phyloP scores from a whole-genome alignment of 92 coral and sea anemone genomes.

The Siderastrea radians region DNA sequence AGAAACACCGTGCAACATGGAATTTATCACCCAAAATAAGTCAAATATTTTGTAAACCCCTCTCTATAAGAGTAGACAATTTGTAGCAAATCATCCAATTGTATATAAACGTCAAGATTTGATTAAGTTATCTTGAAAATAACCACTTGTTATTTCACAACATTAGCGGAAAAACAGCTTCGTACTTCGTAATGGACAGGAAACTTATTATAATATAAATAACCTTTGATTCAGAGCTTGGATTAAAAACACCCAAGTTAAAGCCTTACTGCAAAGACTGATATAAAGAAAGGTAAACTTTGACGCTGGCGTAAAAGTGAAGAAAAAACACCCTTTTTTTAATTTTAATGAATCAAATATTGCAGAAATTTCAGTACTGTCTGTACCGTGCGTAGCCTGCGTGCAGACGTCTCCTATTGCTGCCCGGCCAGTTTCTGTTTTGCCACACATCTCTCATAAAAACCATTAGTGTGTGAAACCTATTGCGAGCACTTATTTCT shows the following conservation, averaged over 20 bases:
- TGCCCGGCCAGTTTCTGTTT: not conserved
- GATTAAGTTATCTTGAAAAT: slow-evolving; percentile 25
- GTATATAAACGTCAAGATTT: slow-evolving; percentile 3
- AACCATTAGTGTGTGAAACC: slow-evolving; percentile 31
- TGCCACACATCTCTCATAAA: slow-evolving; percentile 1
- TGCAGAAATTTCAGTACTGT: too few species aligned
- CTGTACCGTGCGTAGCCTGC: not conserved
- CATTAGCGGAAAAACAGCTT: slow-evolving; percentile 32
- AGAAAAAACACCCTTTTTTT: not conserved
- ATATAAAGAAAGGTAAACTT: not conserved
- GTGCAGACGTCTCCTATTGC: not conserved
- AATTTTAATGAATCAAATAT: not conserved
- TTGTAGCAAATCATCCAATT: slow-evolving; percentile 8
- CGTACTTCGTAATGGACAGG: slow-evolving; percentile 43
- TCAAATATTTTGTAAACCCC: not conserved
- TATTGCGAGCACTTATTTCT: slow-evolving; percentile 39
- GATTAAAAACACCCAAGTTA: slow-evolving; percentile 1
- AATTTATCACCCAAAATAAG: not conserved
- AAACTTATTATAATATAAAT: slow-evolving; percentile 22
- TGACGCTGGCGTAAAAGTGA: not conserved
- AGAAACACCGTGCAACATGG: not conserved
- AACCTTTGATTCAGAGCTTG: slow-evolving; percentile 12
- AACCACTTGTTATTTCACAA: slow-evolving; percentile 12
- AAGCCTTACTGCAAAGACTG: not conserved
- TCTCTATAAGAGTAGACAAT: not conserved